These are phyloP conservation scores for Orchestia grillus DNA, from an alignment of 1,140 invertebrate species.

Conservation along the genomic window DNA sequence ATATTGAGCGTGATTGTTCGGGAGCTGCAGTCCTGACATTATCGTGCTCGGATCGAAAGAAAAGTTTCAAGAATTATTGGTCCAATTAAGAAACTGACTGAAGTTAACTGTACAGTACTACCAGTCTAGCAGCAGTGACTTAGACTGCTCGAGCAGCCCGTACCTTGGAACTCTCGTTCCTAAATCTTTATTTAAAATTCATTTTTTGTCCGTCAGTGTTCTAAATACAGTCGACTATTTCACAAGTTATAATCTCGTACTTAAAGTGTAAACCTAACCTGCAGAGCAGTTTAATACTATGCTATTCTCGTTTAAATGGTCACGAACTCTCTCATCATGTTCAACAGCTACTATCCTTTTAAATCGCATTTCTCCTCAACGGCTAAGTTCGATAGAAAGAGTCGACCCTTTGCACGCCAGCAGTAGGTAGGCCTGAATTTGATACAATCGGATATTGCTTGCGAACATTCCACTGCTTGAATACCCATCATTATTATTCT, in stretches of 20 bases:
- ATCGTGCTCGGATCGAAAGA: not conserved
- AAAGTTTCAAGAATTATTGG: not conserved
- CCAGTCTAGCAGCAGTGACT: not conserved
- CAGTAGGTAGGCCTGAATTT: not conserved
- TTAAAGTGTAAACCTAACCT: not conserved
- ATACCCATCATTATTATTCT: not conserved
- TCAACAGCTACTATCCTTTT: not conserved
- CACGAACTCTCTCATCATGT: not conserved
- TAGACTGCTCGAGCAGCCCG: too few species aligned
- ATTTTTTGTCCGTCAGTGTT: not conserved
- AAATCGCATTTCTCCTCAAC: not conserved
- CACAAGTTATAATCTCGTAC: not conserved
- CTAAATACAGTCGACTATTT: not conserved
- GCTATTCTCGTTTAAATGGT: not conserved
- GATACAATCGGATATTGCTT: constrained; percentile 46
- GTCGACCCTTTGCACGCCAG: not conserved
- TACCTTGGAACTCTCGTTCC: not conserved
- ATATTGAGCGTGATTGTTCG: not conserved
- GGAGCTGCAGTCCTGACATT: not conserved
- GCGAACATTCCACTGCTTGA: constrained; percentile 34
- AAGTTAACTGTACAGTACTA: not conserved
- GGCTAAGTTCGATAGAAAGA: not conserved
- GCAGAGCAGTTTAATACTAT: not conserved
- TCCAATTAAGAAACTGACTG: not conserved
- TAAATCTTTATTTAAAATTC: not conserved